These are phyloP conservation scores for Caiman crocodilus DNA, from an alignment of 2,797 vertebrate genomes.

Conservation along the genomic window DNA sequence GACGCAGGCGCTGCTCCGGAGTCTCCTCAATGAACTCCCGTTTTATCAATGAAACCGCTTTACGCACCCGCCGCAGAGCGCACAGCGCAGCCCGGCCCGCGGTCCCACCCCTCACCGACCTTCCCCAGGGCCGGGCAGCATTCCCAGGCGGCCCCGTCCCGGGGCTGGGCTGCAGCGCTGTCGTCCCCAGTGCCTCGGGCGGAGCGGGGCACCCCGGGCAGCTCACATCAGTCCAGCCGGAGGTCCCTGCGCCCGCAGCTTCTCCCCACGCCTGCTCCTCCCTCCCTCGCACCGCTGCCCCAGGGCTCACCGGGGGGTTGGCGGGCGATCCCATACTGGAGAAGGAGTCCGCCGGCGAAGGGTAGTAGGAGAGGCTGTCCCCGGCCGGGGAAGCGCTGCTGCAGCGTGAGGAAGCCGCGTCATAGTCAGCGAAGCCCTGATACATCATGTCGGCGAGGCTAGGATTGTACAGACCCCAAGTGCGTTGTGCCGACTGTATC, in stretches of 20 bases:
- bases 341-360: conserved; percentile 91
- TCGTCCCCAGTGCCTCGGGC: not conserved
- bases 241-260: not conserved
- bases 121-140: not conserved
- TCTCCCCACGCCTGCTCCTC: not conserved
- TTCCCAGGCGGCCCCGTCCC: not conserved
- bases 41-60: conserved; percentile 94
- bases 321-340: conserved; percentile 92
- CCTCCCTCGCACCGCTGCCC: not conserved
- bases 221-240: not conserved
- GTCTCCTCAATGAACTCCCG: conserved; percentile 98
- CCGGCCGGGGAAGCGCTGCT: conserved; percentile 93
- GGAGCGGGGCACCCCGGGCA: not conserved
- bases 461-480: not conserved
- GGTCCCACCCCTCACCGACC: not conserved
- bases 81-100: conserved; percentile 39
- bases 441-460: conserved; percentile 85
- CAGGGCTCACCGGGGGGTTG: conserved; percentile 87
- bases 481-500: no score
- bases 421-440: conserved; percentile 90
- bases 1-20: conserved; percentile 97
- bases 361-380: conserved; percentile 89
- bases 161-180: not conserved
- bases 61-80: conserved; percentile 80
- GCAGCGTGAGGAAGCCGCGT: conserved; percentile 92